Evolutionary conservation across 2,113 vertebrate species (phyloP), one percentile per base, ranked within the genome.

Genomic region (Rhineura floridana): DNA sequence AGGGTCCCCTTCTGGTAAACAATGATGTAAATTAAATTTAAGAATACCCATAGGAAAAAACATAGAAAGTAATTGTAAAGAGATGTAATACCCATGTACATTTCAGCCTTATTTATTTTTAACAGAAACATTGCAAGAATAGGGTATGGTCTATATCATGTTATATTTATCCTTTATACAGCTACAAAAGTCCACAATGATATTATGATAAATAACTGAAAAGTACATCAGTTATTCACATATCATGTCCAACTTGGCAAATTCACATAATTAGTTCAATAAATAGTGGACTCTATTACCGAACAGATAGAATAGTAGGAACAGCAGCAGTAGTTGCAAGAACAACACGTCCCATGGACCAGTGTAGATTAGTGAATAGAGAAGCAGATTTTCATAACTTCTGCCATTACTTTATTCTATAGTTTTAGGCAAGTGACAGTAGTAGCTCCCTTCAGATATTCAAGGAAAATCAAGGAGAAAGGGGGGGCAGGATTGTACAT

Each of bases 131-230:
- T 30, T 86, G 12, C 25, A 67, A 39, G 30, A 65, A 67, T 46
- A 63, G 30, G 23, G 33, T 72, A 39, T 4, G 13, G n/a, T 72
- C 36, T 33, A 21, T 46, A 72, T 84, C 33, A 36, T 50, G 28
- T n/a, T 63, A 77, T n/a, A 6, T 63, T 62, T 62, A 25, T 23
- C 83, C 52, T 76, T 85, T 67, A 25, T 4, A 55, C 52, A 55
- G 10, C 79, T 59, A 42, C 65, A 44, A 67, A 79, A 80, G 62
- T 76, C 50, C 10, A 63, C 15, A 39, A 39, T 52, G 11, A 12
- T 44, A 83, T 44, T 86, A 89, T 79, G 80, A 59, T 88, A 90
- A 80, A 67, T 50, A 81, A 63, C 83, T 73, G 87, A 89, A 87
- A 86, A 89, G 28, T 67, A 85, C 59, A 90, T n/a, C 87, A 48